Evolutionary conservation across 2,888 invertebrate species (phyloP), one percentile per base, ranked within the genome.

Genomic region (Zeuzera pyrina): DNA sequence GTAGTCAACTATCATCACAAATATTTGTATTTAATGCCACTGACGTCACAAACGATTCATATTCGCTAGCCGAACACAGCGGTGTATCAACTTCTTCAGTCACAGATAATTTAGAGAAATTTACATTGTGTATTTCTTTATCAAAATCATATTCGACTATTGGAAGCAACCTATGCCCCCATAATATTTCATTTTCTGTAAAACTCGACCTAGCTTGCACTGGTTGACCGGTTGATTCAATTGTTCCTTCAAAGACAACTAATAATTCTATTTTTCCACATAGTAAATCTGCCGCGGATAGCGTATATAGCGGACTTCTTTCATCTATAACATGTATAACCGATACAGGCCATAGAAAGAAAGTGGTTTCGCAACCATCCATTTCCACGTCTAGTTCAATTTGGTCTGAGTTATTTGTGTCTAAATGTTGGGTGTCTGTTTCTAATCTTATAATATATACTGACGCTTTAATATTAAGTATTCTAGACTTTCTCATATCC

Each of bases 301-400:
- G 87, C 45, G 89, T 87, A 74, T 91, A 98, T 15, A 99, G 87
- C 0, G 98, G 98, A 48, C 96, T 96, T 0, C 78, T 73, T 34
- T 86, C 88, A 62, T 95, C 91, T 49, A 99, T 98, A 38, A 88
- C 87, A 64, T 99, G 98, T 11, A 95, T 91, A 15, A 97, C 91
- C 4, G 95, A 92, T 63, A 95, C 90, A 0, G 98, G 98, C 98
- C 98, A 98, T 38, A 98, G 91, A 59, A 98, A 94, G 77, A 99
- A 97, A 3, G 97, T 85, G 5, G 95, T 92, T 42, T 93, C 91
- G 49, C 94, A 94, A 13, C 93, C 93, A 56, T 96, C 94, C n/a
- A 91, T 88, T 45, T 88, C 86, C 1, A 91, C 85, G 34, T 86
- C 77, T 15, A 96, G 71, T 57, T 95, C 94, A 19, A 91, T 91